Base-by-base conservation (phyloP, 2,888 invertebrate genomes). In the Megastigmus dorsalis region DNA sequence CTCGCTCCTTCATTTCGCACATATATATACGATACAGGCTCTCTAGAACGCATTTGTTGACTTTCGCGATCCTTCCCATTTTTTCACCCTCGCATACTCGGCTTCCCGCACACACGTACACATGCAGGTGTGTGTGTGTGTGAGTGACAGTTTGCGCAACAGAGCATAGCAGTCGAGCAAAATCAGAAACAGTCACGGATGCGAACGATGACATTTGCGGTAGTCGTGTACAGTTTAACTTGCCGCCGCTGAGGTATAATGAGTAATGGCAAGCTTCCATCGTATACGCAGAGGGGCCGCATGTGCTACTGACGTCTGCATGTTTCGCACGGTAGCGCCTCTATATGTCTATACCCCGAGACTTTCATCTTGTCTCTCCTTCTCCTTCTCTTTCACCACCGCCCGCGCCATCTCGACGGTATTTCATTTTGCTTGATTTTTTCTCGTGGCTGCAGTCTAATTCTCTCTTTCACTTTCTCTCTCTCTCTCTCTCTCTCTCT, bases 231-330 rank as follows among this genome's bases (percentile, higher is more conserved):
- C 52, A n/a, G n/a, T 62, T 67, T 74, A 55, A 66, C 65, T 71
- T 52, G 15, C 10, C 9, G 38, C 10, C 55, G 48, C 38, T 48
- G 60, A 62, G 67, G 48, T 48, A 52, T 71, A 74, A 74, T 77
- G 74, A 77, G 71, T 77, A 77, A 77, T 77, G 74, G 73, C 63
- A 73, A 57, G 30, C 76, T 67, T 71, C 68, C 67, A 76, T 74
- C 70, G 73, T 71, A 15, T 28, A n/a, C 33, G 55, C n/a, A 3
- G 36, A n/a, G 9, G 9, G 6, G 26, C 28, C 57, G 59, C 62
- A 59, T 43, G 48, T 75, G 77, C 41, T 59, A 30, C 73, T 63
- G 77, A 75, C 75, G 20, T 45, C 50, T 15, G 55, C 50, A 1
- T 38, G 28, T 28, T 57, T 26, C 41, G 15, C 59, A 18, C 30